A percentile compares a stretch with the other conserved stretches of the same genome.
phyloP scores from a whole-genome alignment of 2,888 invertebrate genomes.

The Brassicogethes aeneus region DNA sequence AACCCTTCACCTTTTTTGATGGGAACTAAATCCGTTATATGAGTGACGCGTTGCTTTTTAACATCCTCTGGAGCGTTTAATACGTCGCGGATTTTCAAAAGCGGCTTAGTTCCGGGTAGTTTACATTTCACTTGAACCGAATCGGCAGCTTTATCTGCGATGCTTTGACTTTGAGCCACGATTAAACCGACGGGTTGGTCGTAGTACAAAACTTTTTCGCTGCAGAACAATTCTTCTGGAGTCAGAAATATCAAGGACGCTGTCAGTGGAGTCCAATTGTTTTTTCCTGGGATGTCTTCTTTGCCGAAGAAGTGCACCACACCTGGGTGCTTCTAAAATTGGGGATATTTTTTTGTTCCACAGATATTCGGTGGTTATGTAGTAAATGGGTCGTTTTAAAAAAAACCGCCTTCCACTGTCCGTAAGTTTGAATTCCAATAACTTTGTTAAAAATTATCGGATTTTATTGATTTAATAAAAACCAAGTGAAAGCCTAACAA shows the following conservation, averaged over 20 bases:
- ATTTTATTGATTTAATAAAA: no score
- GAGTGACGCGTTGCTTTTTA: slow-evolving; percentile 39
- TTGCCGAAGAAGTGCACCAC: slow-evolving; percentile 55
- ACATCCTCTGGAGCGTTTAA: slow-evolving; percentile 39
- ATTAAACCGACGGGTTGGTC: slow-evolving; percentile 67
- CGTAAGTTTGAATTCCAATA: no score
- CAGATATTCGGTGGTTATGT: no score
- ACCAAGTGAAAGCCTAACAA: no score
- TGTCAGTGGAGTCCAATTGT: slow-evolving; percentile 45
- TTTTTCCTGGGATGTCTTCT: slow-evolving; percentile 60
- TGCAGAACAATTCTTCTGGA: slow-evolving; percentile 42
- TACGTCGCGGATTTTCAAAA: slow-evolving; percentile 43
- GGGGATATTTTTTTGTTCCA: no score
- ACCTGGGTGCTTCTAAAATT: slow-evolving; percentile 53
- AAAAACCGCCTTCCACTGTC: no score
- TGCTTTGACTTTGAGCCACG: slow-evolving; percentile 50
- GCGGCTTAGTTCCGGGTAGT: slow-evolving; percentile 36
- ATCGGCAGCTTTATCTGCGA: slow-evolving; percentile 50
- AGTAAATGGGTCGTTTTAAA: no score
- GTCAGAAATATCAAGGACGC: slow-evolving; percentile 6
- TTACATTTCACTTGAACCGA: slow-evolving; percentile 49
- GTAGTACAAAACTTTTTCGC: slow-evolving; percentile 47
- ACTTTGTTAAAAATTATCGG: no score
- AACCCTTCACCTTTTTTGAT: slow-evolving; percentile 32
- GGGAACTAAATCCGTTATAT: slow-evolving; percentile 36